These are phyloP conservation scores for Luidia sarsii DNA, from an alignment of 53 echinoderm and acorn worm species.

Conservation along the genomic window DNA sequence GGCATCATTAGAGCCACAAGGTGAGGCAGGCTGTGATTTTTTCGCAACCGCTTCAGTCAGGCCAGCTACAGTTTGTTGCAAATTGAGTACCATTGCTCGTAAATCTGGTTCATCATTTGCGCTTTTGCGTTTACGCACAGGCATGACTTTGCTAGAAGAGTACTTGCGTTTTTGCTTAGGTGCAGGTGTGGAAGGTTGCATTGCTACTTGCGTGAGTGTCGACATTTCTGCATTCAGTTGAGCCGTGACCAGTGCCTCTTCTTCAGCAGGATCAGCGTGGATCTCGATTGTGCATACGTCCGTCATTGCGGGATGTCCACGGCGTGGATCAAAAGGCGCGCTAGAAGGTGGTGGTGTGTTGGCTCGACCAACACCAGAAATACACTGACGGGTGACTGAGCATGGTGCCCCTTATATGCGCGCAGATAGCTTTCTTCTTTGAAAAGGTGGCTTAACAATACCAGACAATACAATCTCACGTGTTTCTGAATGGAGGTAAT, in stretches of 20 bases:
- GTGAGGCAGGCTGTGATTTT: not conserved
- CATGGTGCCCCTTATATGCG: conserved; percentile 4
- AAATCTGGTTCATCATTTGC: not conserved
- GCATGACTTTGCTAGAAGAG: not conserved
- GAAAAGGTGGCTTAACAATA: not conserved
- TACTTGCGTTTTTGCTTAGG: not conserved
- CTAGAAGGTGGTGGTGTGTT: no score
- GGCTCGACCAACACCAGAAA: no score
- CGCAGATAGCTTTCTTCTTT: conserved; percentile 2
- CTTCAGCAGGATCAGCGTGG: not conserved
- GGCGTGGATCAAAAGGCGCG: not conserved
- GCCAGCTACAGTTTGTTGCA: not conserved
- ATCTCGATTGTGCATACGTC: not conserved
- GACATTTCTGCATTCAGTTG: not conserved
- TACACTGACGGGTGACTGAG: not conserved
- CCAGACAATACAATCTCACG: not conserved
- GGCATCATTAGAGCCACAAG: not conserved
- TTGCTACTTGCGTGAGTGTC: not conserved
- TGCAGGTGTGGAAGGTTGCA: not conserved
- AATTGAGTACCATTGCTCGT: not conserved
- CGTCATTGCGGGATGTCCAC: not conserved
- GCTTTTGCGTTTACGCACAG: not conserved
- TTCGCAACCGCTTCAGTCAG: not conserved
- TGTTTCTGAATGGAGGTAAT: no score
- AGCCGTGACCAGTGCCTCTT: not conserved